These are phyloP conservation scores for Aquatica leii DNA, from an alignment of 2,888 invertebrate species.

Conservation along the genomic window DNA sequence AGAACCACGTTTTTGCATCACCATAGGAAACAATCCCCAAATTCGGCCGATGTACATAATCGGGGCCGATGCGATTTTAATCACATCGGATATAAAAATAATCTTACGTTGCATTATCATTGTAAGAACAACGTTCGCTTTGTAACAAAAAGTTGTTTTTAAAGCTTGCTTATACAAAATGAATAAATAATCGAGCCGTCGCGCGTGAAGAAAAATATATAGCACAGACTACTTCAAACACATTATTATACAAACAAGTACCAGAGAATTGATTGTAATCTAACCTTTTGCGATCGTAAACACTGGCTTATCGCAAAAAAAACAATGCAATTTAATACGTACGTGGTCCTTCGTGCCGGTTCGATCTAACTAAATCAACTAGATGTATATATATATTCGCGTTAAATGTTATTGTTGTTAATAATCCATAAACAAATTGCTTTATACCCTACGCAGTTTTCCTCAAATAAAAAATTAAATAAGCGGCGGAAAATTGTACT, in stretches of 20 bases:
- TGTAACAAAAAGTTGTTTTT: conserved; percentile 3
- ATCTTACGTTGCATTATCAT: conserved; percentile 12
- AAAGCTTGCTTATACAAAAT: conserved; percentile 6
- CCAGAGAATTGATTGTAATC: conserved; percentile 25
- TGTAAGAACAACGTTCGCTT: not conserved
- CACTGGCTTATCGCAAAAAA: too few species aligned
- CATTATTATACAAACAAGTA: conserved; percentile 8
- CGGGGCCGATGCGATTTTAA: conserved; percentile 16
- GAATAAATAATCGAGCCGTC: conserved; percentile 26
- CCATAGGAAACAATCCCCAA: conserved; percentile 23
- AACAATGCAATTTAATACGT: too few species aligned
- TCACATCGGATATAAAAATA: conserved; percentile 19
- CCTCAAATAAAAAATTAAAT: too few species aligned
- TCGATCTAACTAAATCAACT: too few species aligned
- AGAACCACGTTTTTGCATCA: conserved; percentile 11
- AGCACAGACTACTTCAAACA: not conserved
- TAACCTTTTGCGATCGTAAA: conserved; percentile 12
- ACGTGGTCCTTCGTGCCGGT: too few species aligned
- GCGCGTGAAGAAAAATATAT: conserved; percentile 12
- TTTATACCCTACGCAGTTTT: too few species aligned
- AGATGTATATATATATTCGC: too few species aligned
- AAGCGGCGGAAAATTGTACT: too few species aligned
- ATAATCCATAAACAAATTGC: too few species aligned
- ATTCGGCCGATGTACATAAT: conserved; percentile 16
- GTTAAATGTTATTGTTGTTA: too few species aligned